Evolutionary conservation across 2,888 invertebrate species (phyloP), one percentile per base, ranked within the genome.

Genomic region (Atethmia centrago): DNA sequence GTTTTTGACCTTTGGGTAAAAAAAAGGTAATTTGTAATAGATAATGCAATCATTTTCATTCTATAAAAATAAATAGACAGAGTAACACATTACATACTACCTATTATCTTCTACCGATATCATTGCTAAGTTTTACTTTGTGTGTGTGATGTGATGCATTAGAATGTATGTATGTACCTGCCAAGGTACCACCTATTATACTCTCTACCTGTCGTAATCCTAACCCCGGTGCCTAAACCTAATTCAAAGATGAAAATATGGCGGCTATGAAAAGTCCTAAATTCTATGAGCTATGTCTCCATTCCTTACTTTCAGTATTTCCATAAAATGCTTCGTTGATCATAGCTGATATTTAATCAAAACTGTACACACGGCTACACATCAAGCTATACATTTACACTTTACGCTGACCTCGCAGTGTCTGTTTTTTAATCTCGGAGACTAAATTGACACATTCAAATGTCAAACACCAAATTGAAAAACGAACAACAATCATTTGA

Each of bases 1-100:
- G 25, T 51, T n/a, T 21, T 31, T 56, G 45, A 59, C 72, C 63
- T 72, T 53, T 40, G 19, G 14, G 12, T 47, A 64, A 31, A 55
- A 61, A n/a, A 36, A 49, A 25, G 3, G 21, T 47, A 16, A 42
- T 53, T 77, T 47, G 12, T 28, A 51, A 40, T 31, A 31, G 36
- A 36, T 9, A 36, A 3, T 36, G 25, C 14, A 28, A 36, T 25
- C 8, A 3, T 45, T 51, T 40, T 59, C 0, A 14, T 51, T 45
- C 8, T 16, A 21, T 25, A 40, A 55, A 45, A 62, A 14, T 36
- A 36, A 25, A 58, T n/a, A 71, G 8, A 21, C 71, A 47, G 19
- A 2, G 10, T 42, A 42, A 25, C 36, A 25, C 10, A 36, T 63
- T 36, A 36, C 2, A 21, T 36, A 36, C 8, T 21, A 58, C 7